phyloP scores from a whole-genome alignment of 2,888 invertebrate genomes.

The Pseudoips prasinana region DNA sequence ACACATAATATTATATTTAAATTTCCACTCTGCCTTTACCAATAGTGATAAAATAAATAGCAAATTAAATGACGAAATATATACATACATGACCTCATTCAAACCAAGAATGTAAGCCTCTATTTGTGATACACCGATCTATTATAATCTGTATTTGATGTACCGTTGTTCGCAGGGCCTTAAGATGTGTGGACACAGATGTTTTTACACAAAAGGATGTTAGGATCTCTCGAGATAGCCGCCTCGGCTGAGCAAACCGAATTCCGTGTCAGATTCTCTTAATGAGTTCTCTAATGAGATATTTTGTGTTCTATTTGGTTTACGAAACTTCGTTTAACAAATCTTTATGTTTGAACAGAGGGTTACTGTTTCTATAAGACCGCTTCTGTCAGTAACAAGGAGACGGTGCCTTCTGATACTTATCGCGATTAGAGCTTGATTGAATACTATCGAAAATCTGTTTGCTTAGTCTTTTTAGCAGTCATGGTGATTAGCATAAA shows the following conservation, averaged over 20 bases:
- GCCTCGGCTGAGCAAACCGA: slow-evolving; percentile 63
- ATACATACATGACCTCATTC: too few species aligned
- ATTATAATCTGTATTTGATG: slow-evolving; percentile 6
- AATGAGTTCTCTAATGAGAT: slow-evolving; percentile 59
- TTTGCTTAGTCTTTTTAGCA: too few species aligned
- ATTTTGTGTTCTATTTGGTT: slow-evolving; percentile 44
- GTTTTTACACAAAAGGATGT: slow-evolving; percentile 62
- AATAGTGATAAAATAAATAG: too few species aligned
- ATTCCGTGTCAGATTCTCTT: slow-evolving; percentile 54
- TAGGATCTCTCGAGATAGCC: slow-evolving; percentile 54
- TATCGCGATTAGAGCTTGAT: too few species aligned
- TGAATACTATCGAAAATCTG: too few species aligned
- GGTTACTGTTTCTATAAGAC: slow-evolving; percentile 8
- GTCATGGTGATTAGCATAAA: too few species aligned
- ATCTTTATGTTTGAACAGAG: slow-evolving; percentile 28
- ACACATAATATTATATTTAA: too few species aligned
- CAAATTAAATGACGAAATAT: too few species aligned
- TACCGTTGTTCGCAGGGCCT: slow-evolving; percentile 31
- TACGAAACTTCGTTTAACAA: slow-evolving; percentile 37
- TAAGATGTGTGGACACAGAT: slow-evolving; percentile 58
- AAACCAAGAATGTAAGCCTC: too few species aligned
- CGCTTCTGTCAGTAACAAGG: neutral
- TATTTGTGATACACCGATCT: too few species aligned
- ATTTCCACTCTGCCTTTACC: too few species aligned
- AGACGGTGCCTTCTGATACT: neutral